Conservation (phyloP, 2,797 vertebrate genomes). For the Petrocephalus sullivani region DNA sequence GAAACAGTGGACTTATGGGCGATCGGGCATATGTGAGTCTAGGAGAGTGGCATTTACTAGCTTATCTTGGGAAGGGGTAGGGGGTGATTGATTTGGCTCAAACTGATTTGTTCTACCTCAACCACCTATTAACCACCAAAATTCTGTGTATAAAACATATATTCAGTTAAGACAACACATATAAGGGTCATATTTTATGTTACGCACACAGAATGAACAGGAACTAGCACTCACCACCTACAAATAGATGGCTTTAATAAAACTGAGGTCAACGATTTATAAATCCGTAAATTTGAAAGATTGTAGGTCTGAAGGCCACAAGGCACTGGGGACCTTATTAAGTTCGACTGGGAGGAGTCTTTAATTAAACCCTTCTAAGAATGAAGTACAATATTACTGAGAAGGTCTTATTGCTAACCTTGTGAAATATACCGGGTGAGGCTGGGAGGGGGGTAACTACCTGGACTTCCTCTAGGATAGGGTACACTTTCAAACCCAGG, state of each 20-base stretch:
- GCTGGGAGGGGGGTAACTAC: neutral
- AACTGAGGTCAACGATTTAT: neutral
- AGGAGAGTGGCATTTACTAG: neutral
- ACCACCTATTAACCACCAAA: neutral
- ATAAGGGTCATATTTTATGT: neutral
- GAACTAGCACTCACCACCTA: neutral
- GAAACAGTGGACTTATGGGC: no score
- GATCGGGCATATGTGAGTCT: no score
- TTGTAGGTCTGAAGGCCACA: neutral
- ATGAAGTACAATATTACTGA: neutral
- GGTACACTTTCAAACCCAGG: neutral
- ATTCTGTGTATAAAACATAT: neutral
- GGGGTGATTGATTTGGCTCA: neutral
- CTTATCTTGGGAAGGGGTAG: neutral
- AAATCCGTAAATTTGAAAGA: neutral
- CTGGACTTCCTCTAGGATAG: neutral
- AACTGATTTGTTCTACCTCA: neutral
- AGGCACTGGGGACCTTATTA: neutral
- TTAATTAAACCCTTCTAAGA: slow-evolving; percentile 8
- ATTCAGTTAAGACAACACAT: neutral
- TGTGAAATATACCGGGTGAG: neutral
- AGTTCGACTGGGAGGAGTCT: neutral
- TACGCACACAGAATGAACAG: neutral
- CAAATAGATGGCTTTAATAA: slow-evolving; percentile 5
- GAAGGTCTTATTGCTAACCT: neutral